Percentiles rank a stretch among this genome's conserved stretches.
Conservation (phyloP, 1,140 invertebrate species). For the Gryllus bimaculatus region DNA sequence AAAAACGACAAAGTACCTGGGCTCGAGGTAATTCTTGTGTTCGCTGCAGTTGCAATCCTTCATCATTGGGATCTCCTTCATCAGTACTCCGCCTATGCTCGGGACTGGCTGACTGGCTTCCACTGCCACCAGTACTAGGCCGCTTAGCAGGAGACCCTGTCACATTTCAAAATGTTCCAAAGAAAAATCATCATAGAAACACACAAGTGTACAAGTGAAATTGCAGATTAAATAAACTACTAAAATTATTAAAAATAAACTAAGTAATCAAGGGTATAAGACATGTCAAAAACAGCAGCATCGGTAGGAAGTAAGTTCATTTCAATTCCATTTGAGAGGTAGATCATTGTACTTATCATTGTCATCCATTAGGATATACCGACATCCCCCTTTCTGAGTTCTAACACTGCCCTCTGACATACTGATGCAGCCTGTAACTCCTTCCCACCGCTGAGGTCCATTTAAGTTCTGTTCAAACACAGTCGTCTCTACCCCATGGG, state of each 20-base stretch:
- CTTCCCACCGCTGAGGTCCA: too few species aligned
- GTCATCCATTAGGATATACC: too few species aligned
- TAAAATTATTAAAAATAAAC: neutral
- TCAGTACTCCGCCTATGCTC: slow-evolving; percentile 17
- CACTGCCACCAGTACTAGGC: slow-evolving; percentile 20
- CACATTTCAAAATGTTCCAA: neutral
- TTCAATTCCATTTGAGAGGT: too few species aligned
- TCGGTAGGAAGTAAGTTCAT: too few species aligned
- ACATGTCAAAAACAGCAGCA: slow-evolving; percentile 18
- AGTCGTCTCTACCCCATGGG: too few species aligned
- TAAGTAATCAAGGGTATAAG: too few species aligned
- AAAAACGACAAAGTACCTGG: slow-evolving; percentile 22
- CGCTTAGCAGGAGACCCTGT: slow-evolving; percentile 28
- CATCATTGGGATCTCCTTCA: neutral
- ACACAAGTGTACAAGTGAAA: neutral
- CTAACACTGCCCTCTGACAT: too few species aligned
- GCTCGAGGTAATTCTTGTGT: slow-evolving; percentile 28
- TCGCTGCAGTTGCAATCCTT: slow-evolving; percentile 23
- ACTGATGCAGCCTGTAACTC: too few species aligned
- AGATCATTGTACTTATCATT: too few species aligned
- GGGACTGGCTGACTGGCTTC: slow-evolving; percentile 18
- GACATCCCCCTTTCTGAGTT: too few species aligned
- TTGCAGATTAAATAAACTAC: neutral
- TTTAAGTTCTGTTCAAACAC: too few species aligned
- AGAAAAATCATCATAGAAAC: too few species aligned